Conservation (phyloP, 2,113 vertebrate genomes). For the Nyctereutes procyonoides region DNA sequence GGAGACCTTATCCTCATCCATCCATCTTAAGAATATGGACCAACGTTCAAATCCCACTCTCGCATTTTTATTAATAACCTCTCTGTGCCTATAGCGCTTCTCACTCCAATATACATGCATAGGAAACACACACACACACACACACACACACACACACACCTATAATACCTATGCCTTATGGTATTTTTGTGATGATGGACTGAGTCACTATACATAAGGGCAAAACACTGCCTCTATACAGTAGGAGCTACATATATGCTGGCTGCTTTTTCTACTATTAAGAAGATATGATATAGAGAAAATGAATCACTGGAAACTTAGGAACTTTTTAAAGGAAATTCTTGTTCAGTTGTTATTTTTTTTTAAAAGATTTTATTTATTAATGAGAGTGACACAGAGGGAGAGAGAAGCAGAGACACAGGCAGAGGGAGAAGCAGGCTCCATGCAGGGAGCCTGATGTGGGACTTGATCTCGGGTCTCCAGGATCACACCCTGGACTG, state of each 20-base stretch:
- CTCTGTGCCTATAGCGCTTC: neutral
- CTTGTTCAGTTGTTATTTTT: neutral
- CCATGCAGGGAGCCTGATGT: no score
- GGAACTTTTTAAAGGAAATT: neutral
- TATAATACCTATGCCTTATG: neutral
- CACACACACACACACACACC: neutral
- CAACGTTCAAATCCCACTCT: neutral
- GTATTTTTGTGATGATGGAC: neutral
- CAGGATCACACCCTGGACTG: no score
- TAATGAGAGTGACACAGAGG: no score
- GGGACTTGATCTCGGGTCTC: no score
- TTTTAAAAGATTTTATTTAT: no score
- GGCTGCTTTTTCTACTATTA: neutral
- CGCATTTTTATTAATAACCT: neutral
- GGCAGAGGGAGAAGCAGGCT: no score
- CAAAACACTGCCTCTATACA: neutral
- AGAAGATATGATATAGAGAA: constrained; percentile 24
- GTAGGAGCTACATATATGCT: neutral
- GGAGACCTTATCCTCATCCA: neutral
- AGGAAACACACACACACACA: neutral
- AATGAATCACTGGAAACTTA: neutral
- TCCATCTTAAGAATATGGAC: constrained; percentile 11
- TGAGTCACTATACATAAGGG: neutral
- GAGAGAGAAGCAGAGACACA: no score
- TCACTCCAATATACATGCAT: neutral